A percentile compares a stretch with the other conserved stretches of the same genome.
These are phyloP conservation scores for Mythimna vitellina DNA, from an alignment of 2,888 invertebrate genomes.

Conservation along the genomic window DNA sequence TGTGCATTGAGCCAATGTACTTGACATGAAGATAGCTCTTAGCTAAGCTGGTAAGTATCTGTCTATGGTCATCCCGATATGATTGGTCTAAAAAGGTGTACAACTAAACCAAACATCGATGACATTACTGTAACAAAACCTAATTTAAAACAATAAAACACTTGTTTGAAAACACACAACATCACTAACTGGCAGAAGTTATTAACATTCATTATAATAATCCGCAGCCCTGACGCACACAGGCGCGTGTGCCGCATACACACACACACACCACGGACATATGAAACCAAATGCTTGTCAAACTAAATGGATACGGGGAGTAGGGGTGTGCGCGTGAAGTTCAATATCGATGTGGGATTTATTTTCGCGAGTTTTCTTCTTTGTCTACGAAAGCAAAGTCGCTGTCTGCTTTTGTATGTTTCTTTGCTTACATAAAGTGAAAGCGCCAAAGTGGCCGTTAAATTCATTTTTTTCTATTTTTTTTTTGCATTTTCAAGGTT, in stretches of 20 bases:
- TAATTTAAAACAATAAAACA: conserved; percentile 22
- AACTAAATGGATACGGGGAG: conserved; percentile 88
- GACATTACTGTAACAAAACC: neutral
- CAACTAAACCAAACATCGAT: neutral
- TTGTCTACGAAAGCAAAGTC: too few relatives aligned
- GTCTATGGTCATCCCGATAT: too few relatives aligned
- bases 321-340: conserved; percentile 69
- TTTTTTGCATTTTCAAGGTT: too few relatives aligned
- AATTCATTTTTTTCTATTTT: too few relatives aligned
- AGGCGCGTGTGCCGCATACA: conserved; percentile 34
- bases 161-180: conserved; percentile 4
- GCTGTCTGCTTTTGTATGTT: too few relatives aligned
- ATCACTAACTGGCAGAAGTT: conserved; percentile 24
- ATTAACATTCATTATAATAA: conserved; percentile 63
- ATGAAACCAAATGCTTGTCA: conserved; percentile 90
- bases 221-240: conserved; percentile 72
- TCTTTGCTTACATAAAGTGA: too few relatives aligned
- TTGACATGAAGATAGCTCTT: too few relatives aligned
- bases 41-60: too few relatives aligned
- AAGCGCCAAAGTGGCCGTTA: too few relatives aligned
- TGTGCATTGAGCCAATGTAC: too few relatives aligned
- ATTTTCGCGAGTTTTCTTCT: neutral
- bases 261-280: conserved; percentile 70
- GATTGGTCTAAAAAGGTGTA: too few relatives aligned
- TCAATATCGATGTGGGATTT: conserved; percentile 43